Evolutionary conservation across 2,797 vertebrate genomes (phyloP), one percentile per base, ranked within the genome.

Genomic region (Macropodus opercularis): DNA sequence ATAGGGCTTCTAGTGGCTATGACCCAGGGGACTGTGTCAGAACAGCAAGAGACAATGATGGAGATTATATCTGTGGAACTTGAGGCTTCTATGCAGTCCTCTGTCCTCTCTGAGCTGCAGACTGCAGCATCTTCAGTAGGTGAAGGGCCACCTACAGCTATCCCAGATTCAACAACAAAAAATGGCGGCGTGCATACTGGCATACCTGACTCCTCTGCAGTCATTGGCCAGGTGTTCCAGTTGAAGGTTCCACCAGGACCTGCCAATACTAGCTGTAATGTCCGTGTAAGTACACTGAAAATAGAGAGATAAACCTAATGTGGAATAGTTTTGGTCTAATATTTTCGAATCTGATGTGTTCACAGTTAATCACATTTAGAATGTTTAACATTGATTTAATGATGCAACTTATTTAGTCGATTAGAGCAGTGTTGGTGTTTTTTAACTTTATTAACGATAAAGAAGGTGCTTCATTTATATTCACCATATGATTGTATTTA

Each of bases 11-110:
- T 93, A 47, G 83, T 90, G 40, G 85, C 92, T 40, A 58, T 89
- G 55, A 89, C 84, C 66, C 92, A 85, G 49, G 92, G 91, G 69
- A 80, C 72, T 48, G 90, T 92, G 91, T 89, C 92, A 66, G 92
- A 94, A 38, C 79, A 77, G 63, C 89, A 90, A 14, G 94, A 94
- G 43, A 87, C 92, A 14, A 35, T 90, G 86, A 91, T 89, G 83
- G 94, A 95, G 89, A 94, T 94, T 89, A 91, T 95, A 52, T 75
- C 88, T 35, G 90, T 93, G 88, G 95, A 96, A 80, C 89, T 98
- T 2, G 96, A 98, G 87, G 96, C 96, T 8, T 98, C 96, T 79
- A 98, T 98, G 96, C 95, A 95, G 86, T 96, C 95, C 56, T 94
- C 94, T 0, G 85, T 95, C 69, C 93, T 97, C 14, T 90, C 94